phyloP scores from a whole-genome alignment of 2,797 vertebrate species.

The Platalea minor region DNA sequence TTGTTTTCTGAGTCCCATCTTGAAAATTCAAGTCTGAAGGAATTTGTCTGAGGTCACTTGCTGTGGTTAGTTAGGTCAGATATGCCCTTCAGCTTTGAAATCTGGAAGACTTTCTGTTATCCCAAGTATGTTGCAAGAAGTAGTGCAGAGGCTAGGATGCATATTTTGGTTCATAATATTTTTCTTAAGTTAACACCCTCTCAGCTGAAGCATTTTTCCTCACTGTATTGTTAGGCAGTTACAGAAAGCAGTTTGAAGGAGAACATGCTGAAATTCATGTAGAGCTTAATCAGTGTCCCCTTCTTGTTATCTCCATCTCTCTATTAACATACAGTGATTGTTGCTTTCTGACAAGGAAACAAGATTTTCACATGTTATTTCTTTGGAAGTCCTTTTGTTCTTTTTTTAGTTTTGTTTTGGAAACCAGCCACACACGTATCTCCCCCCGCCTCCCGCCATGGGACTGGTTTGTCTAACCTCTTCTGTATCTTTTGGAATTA shows the following conservation, averaged over 20 bases:
- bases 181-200: background rate
- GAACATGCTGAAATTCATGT: fast-evolving
- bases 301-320: background rate
- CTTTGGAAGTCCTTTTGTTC: background rate
- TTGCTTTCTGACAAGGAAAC: background rate
- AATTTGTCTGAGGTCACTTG: background rate
- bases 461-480: background rate
- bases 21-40: background rate
- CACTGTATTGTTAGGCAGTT: background rate
- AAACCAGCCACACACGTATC: background rate
- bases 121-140: background rate
- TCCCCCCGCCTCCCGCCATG: fast-evolving
- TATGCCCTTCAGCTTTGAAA: background rate
- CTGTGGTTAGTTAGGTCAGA: background rate
- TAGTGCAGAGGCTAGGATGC: background rate
- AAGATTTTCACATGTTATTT: background rate
- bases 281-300: background rate
- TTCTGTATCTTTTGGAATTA: background rate
- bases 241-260: background rate
- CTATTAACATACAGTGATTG: background rate
- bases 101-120: background rate
- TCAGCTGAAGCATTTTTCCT: background rate
- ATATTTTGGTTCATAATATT: background rate
- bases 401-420: background rate
- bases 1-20: background rate